Base-by-base conservation (phyloP, 2,797 vertebrate genomes). In the Thamnophis elegans region DNA sequence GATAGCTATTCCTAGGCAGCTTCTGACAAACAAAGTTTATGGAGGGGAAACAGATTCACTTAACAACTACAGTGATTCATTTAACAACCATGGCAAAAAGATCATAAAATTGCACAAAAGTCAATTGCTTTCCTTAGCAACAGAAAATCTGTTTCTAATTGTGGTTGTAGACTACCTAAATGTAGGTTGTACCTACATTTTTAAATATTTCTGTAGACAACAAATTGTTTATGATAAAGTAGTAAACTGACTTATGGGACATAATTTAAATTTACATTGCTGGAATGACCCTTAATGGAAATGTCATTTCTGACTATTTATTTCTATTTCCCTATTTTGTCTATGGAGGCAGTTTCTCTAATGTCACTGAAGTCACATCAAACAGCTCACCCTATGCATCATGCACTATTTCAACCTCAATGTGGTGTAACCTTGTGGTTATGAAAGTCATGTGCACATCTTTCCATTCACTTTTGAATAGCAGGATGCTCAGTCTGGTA, bases 371-470 rank as follows among this genome's bases (percentile, higher is more conserved):
- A 85, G 92, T 93, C 59, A 3, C 90, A 62, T 92, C 28, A 4
- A 73, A 65, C 3, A 92, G 36, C 95, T 93, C 95, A 95, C 91
- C 73, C 92, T 14, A 91, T 85, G 89, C 89, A 78, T 82, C 95
- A 93, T 93, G 90, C 89, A 88, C 94, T 95, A 94, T 92, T 93
- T 94, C 92, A 96, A 91, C 88, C 91, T 91, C 92, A 2, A 0
- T 95, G 95, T 96, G 96, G 96, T 92, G 94, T 96, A 95, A 96
- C 88, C 1, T 42, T 13, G 65, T 93, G 94, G 95, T 96, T 96
- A 92, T 89, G 95, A 92, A 97, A 97, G 96, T 96, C 94, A 95
- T 85, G 93, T 92, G 91, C 91, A 0, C 68, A 95, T 92, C 93
- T 95, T 93, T 88, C 91, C 94, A 87, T 93, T 94, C 90, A 55